Percentiles rank a stretch among this genome's conserved stretches.
These are phyloP conservation scores for Etheostoma nigrum DNA, from an alignment of 2,797 vertebrate genomes.

Conservation along the genomic window DNA sequence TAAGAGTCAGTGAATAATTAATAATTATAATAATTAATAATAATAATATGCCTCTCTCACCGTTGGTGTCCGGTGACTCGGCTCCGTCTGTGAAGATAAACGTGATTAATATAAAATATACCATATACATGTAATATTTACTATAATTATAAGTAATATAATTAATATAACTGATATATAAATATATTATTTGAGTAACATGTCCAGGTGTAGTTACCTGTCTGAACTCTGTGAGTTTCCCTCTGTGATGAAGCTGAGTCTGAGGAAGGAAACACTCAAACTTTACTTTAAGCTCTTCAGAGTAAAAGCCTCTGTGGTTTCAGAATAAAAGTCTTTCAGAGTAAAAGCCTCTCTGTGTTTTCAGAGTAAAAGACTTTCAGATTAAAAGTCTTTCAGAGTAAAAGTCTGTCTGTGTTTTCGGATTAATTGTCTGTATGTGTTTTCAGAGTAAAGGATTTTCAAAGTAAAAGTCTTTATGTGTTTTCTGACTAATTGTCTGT, in stretches of 20 bases:
- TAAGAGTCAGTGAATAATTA: too few species aligned
- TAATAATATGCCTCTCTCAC: background rate
- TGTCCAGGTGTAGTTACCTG: background rate
- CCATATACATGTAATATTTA: background rate
- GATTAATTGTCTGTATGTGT: too few species aligned
- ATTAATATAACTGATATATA: background rate
- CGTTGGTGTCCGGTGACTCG: background rate
- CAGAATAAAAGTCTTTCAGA: too few species aligned
- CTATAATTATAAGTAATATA: background rate
- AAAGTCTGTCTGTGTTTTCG: background rate
- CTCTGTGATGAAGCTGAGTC: background rate
- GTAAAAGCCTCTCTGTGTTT: too few species aligned
- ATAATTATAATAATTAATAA: too few species aligned
- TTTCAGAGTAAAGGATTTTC: too few species aligned
- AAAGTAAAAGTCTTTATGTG: too few species aligned
- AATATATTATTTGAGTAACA: background rate
- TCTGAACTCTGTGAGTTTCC: conserved; percentile 7
- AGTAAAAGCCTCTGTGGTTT: too few species aligned
- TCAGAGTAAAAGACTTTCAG: background rate
- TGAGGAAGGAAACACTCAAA: background rate
- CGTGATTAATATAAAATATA: background rate
- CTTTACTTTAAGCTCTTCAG: background rate
- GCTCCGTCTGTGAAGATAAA: background rate
- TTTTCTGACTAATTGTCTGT: too few species aligned
- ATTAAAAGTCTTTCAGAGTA: background rate